These are phyloP conservation scores for Leptopilina syphax DNA, from an alignment of 2,888 invertebrate species.

Conservation along the genomic window DNA sequence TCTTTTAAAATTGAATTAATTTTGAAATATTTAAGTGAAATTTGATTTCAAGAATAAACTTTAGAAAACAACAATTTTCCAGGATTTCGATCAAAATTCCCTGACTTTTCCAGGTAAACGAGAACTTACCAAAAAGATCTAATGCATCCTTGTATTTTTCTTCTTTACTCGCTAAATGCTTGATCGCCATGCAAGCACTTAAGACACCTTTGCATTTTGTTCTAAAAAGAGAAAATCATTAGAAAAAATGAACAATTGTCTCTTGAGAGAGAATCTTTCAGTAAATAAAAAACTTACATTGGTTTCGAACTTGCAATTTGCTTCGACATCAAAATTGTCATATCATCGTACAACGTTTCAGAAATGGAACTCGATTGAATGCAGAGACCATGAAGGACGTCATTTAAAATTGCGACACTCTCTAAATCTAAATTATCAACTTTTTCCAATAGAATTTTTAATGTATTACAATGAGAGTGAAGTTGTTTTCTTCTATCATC, in stretches of 20 bases:
- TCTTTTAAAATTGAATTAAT: too few species aligned
- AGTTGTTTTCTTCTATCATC: slow-evolving; percentile 71
- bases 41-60: too few species aligned
- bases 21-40: too few species aligned
- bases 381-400: slow-evolving; percentile 85
- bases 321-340: slow-evolving; percentile 91
- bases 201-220: slow-evolving; percentile 87
- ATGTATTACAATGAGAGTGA: slow-evolving; percentile 80
- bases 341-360: slow-evolving; percentile 85
- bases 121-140: slow-evolving; percentile 65
- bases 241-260: not conserved
- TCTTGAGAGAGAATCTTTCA: too few species aligned
- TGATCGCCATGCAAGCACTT: slow-evolving; percentile 86
- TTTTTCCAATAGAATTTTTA: slow-evolving; percentile 85
- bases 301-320: slow-evolving; percentile 84
- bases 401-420: slow-evolving; percentile 88
- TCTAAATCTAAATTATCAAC: slow-evolving; percentile 85
- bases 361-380: slow-evolving; percentile 75
- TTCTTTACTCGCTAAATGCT: slow-evolving; percentile 80
- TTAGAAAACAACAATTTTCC: too few species aligned
- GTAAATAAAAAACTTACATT: slow-evolving; percentile 68
- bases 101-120: too few species aligned
- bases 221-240: slow-evolving; percentile 50
- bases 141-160: slow-evolving; percentile 61
- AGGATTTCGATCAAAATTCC: too few species aligned